phyloP scores from a whole-genome alignment of 1,140 invertebrate genomes.

The Pseudomyrmex concolor region DNA sequence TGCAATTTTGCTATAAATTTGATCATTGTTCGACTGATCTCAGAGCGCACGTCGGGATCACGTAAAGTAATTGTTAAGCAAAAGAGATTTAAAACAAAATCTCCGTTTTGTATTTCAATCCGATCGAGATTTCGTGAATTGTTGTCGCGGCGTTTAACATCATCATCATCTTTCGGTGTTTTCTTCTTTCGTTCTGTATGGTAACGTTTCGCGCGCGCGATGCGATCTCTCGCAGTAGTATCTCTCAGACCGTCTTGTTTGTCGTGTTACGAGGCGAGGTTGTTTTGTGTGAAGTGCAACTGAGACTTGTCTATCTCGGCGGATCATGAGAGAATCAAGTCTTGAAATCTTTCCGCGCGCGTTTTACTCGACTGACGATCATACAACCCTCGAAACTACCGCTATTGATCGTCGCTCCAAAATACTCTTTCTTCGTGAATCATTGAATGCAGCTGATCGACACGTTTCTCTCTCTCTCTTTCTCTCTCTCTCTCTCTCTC shows the following conservation, averaged over 20 bases:
- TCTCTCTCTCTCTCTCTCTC: conserved; percentile 57
- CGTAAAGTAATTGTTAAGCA: too few species aligned
- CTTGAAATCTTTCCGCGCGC: background rate
- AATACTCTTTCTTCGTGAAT: conserved; percentile 58
- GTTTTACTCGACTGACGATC: conserved; percentile 35
- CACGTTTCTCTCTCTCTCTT: conserved; percentile 57
- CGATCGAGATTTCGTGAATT: background rate
- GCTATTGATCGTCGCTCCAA: conserved; percentile 58
- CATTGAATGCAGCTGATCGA: conserved; percentile 62
- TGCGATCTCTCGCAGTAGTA: background rate
- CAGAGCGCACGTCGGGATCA: too few species aligned
- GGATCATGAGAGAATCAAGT: conserved; percentile 18
- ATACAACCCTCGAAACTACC: conserved; percentile 26
- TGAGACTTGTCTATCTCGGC: background rate
- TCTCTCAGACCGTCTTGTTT: conserved; percentile 3
- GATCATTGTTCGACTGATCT: too few species aligned
- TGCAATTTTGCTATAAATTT: too few species aligned
- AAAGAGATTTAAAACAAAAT: too few species aligned
- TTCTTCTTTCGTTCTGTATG: conserved; percentile 17
- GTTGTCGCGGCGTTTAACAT: background rate
- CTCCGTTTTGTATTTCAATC: too few species aligned
- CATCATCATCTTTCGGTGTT: background rate
- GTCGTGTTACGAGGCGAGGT: background rate
- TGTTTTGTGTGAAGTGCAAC: conserved; percentile 14
- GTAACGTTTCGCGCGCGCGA: conserved; percentile 11